phyloP scores from a whole-genome alignment of 2,888 invertebrate species.

The Patella ulyssiponensis region DNA sequence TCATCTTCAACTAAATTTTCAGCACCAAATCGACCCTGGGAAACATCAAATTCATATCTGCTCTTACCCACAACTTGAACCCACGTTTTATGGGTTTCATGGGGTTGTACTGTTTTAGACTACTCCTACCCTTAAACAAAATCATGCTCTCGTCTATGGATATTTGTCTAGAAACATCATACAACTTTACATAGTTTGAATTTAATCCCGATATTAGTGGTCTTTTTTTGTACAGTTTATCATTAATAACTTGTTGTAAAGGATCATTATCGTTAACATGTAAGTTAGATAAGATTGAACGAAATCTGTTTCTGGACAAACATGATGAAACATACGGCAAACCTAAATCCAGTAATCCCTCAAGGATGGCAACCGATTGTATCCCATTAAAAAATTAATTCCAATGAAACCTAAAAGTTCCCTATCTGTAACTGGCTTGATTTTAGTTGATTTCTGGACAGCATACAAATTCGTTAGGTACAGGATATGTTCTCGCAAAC shows the following conservation, averaged over 20 bases:
- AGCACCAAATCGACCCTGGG: neutral
- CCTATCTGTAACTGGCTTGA: neutral
- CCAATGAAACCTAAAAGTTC: neutral
- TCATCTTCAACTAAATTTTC: neutral
- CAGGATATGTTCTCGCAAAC: neutral
- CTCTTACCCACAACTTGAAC: neutral
- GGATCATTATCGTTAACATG: neutral
- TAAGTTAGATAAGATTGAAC: neutral
- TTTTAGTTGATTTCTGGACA: neutral
- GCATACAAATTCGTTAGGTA: neutral
- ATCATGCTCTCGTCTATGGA: neutral
- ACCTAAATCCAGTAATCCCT: neutral
- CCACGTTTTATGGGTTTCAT: neutral
- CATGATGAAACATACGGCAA: neutral
- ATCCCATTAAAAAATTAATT: neutral
- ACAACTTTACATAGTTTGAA: neutral
- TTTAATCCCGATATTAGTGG: neutral
- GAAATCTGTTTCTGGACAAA: neutral
- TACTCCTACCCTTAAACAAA: neutral
- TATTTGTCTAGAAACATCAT: neutral
- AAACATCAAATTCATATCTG: neutral
- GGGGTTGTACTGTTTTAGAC: neutral
- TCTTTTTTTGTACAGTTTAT: neutral
- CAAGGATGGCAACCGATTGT: neutral
- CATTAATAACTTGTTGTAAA: neutral